A percentile compares a stretch with the other conserved stretches of the same genome.
Conservation (phyloP, 2,888 invertebrate genomes). For the Tetranychus piercei region DNA sequence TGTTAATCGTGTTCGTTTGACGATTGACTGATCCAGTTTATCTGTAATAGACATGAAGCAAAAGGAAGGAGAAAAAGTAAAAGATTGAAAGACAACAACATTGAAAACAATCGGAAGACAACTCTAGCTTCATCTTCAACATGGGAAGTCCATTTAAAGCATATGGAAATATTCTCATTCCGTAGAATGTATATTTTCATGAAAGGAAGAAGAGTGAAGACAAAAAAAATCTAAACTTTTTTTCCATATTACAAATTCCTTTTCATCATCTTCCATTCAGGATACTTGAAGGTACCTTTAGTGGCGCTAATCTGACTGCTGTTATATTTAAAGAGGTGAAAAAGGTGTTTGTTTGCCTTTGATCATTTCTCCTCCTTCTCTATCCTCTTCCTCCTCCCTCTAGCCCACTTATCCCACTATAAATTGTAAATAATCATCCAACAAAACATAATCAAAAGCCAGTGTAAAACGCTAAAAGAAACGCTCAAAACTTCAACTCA, state of each 20-base stretch:
- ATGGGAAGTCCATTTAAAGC: constrained; percentile 21
- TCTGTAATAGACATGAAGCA: not conserved
- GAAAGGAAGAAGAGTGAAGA: not conserved
- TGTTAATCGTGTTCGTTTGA: not conserved
- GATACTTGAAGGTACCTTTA: not conserved
- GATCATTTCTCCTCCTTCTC: not conserved
- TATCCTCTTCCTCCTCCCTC: not conserved
- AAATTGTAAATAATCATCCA: not conserved
- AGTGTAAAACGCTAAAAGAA: not conserved
- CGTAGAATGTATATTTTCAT: not conserved
- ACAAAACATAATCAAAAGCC: no score
- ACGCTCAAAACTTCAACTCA: not conserved
- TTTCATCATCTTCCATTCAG: not conserved
- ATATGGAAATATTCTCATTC: constrained; percentile 21
- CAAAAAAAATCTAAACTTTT: not conserved
- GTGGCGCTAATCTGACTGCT: not conserved
- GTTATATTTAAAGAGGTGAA: not conserved
- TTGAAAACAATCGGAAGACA: not conserved
- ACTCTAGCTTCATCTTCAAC: constrained; percentile 4
- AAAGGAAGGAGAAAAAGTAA: constrained; percentile 1
- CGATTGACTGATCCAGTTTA: not conserved
- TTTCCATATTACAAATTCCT: not conserved
- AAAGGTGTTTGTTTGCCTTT: not conserved
- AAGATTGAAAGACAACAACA: not conserved
- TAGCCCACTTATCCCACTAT: not conserved